Base-by-base conservation (phyloP, 2,113 vertebrate genomes). In the Melanostigma gelatinosum region DNA sequence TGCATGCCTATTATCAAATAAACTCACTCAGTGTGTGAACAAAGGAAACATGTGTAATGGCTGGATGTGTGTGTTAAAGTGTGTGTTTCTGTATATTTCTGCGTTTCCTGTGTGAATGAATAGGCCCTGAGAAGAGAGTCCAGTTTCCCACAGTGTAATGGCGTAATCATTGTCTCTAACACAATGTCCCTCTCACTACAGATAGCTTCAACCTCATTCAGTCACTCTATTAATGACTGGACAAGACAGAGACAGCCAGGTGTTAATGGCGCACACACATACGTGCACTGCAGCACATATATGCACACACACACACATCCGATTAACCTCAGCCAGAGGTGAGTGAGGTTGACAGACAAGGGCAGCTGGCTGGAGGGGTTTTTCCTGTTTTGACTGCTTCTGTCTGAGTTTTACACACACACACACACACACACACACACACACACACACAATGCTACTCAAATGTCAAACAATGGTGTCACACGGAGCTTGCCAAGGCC, bases 301-400 rank as follows among this genome's bases (percentile, higher is more conserved):
- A 82, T 71, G 65, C 67, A 32, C 73, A 62, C 77, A 71, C 70
- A 83, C 8, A 63, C 71, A 66, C 42, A 73, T 52, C 64, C 9
- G 75, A 81, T 80, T 83, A 84, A 77, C 75, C 83, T 74, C 72
- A 79, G 78, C 54, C 68, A 80, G 83, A 84, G 81, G 85, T 88
- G 83, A 88, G 73, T 3, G 38, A 70, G 61, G 80, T 84, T 73
- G 83, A 90, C 75, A 83, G 91, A 91, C 84, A 77, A 67, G 76
- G 78, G 85, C 92, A 93, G 90, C 87, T 91, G 84, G 64, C 64
- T 87, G 72, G 72, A 70, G 78, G 11, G 72, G 68, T 63, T 89
- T 93, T 93, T 93, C 89, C 91, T 93, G 91, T 94, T 92, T 88
- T 93, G 92, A 90, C 92, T 90, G 82, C 77, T 73, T 81, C 46